A percentile compares a stretch with the other conserved stretches of the same genome.
Conservation (phyloP, 2,113 vertebrate species). For the Pangasianodon hypophthalmus region DNA sequence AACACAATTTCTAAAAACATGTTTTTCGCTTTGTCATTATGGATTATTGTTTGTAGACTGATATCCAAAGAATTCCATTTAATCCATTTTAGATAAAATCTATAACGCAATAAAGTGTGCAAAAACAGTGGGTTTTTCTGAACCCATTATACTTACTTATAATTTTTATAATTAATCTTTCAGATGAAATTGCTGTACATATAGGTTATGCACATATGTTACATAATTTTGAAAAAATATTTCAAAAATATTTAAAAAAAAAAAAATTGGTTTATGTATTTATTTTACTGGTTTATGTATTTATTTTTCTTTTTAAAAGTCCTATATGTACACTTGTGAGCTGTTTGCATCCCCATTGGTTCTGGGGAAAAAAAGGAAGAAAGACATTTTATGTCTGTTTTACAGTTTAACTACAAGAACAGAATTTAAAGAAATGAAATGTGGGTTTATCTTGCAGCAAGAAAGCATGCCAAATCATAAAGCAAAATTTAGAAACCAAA, state of each 20-base stretch:
- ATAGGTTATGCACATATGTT: background rate
- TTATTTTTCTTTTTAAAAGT: too few species aligned
- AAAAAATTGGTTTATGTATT: too few species aligned
- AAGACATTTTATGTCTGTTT: background rate
- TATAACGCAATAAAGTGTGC: background rate
- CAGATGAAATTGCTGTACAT: background rate
- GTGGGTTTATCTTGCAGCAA: background rate
- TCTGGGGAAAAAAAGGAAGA: background rate
- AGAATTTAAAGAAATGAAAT: background rate
- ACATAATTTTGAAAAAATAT: background rate
- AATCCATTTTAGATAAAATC: background rate
- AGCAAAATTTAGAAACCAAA: background rate
- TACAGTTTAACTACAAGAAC: background rate
- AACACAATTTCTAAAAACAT: background rate
- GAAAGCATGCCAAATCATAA: background rate
- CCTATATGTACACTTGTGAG: background rate
- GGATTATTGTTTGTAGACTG: background rate
- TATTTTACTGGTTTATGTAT: too few species aligned
- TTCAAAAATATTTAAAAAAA: too few species aligned
- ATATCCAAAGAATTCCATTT: background rate
- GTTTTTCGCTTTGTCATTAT: background rate
- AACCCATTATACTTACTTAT: background rate
- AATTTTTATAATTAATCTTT: background rate
- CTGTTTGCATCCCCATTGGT: background rate
- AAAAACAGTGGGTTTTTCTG: background rate